Evolutionary conservation across 2,113 vertebrate species (phyloP), one percentile per base, ranked within the genome.

Genomic region (Garra rufa): DNA sequence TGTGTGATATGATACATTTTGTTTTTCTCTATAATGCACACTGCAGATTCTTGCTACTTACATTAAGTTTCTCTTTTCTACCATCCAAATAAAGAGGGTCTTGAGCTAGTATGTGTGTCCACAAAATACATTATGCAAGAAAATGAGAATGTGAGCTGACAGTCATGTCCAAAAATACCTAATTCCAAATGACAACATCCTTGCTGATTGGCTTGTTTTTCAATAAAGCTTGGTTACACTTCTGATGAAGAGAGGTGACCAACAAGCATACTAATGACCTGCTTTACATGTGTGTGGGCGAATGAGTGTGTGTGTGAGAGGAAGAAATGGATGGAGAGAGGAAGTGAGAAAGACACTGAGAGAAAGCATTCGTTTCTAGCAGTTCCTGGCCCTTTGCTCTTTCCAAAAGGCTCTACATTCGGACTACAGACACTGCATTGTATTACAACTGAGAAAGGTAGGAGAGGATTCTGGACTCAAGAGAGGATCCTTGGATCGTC

Each of bases 181-280:
- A 52, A 69, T 82, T 82, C 26, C 28, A 38, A 82, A 70, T 82
- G 79, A 82, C 79, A 82, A 55, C 65, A 52, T 55, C 41, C 79
- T 41, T 70, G 11, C 30, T 38, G 28, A 82, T 38, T 50, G 70
- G 81, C 77, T 73, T 61, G 24, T 82, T 61, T 50, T 43, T 50
- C 46, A 67, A 76, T 74, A 81, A 17, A 78, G 65, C 30, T 28
- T 82, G 78, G 74, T 63, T 59, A 43, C 41, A 73, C 73, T 55
- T 5, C 43, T 84, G 86, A 55, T 80, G 69, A 81, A 84, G 70
- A 74, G 59, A 70, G 43, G 15, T 28, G 34, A 52, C 57, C 52
- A 65, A 69, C 61, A 76, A 82, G 61, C 59, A 83, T 57, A 67
- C 82, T 84, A 80, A 87, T 65, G 55, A 81, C 50, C 55, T 57